Conservation (phyloP, 2,797 vertebrate species). For the Glossophaga mutica region DNA sequence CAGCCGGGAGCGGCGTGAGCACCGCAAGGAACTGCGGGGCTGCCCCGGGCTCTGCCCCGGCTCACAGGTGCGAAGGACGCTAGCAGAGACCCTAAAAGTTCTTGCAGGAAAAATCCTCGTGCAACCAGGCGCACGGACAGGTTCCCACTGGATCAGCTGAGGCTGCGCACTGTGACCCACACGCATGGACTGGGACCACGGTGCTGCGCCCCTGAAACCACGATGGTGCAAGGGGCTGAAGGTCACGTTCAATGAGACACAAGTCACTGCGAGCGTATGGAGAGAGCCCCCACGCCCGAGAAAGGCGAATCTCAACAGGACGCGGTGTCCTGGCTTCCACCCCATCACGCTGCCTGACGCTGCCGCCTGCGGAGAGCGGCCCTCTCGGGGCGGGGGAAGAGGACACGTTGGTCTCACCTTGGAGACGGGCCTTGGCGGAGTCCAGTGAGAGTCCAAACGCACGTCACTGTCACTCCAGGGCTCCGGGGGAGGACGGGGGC, state of each 20-base stretch:
- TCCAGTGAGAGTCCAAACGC: not conserved
- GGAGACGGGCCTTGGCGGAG: too few species aligned
- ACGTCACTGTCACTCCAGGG: not conserved
- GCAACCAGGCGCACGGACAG: not conserved
- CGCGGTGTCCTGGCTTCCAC: not conserved
- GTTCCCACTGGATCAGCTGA: not conserved
- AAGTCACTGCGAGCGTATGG: not conserved
- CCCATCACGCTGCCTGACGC: not conserved
- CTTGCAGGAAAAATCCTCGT: not conserved
- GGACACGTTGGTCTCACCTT: not conserved
- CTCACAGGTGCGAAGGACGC: not conserved
- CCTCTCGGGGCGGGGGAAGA: not conserved
- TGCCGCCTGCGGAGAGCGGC: not conserved
- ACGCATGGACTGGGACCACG: not conserved
- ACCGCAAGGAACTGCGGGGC: too few species aligned
- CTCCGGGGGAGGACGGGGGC: too few species aligned
- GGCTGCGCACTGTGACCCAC: not conserved
- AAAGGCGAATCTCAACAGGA: not conserved
- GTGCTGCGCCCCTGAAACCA: not conserved
- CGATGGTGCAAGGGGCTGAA: not conserved
- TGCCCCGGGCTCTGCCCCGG: accelerated
- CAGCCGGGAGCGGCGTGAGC: not conserved
- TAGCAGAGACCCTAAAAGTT: not conserved
- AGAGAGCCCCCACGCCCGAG: not conserved
- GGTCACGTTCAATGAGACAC: not conserved